These are phyloP conservation scores for Ochlodes sylvanus DNA, from an alignment of 2,888 invertebrate species.

Conservation along the genomic window DNA sequence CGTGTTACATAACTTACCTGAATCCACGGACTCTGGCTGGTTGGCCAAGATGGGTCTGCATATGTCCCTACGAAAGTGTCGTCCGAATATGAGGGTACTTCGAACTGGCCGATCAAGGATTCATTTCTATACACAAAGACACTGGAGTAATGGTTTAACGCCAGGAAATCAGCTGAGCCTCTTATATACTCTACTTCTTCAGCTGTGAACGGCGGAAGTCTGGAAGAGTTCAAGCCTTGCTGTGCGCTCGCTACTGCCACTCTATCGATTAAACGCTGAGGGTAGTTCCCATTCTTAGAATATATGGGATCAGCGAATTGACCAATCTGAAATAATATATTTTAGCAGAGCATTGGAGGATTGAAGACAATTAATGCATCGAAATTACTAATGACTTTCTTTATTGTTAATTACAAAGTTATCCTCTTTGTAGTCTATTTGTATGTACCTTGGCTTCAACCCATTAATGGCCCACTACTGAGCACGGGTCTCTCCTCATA, in stretches of 20 bases:
- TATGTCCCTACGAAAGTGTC: constrained; percentile 44
- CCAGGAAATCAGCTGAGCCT: constrained; percentile 49
- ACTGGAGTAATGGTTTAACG: constrained; percentile 47
- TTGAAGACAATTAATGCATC: too few species aligned
- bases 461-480: too few species aligned
- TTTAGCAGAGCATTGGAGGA: too few species aligned
- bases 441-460: too few species aligned
- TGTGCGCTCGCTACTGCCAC: constrained; percentile 45
- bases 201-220: constrained; percentile 45
- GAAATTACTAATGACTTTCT: too few species aligned
- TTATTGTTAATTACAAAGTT: too few species aligned
- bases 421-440: too few species aligned
- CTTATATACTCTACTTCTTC: constrained; percentile 45
- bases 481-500: too few species aligned
- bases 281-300: constrained; percentile 46
- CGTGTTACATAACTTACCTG: constrained; percentile 39
- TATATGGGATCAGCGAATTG: constrained; percentile 48
- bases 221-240: constrained; percentile 46
- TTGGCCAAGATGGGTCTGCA: constrained; percentile 45
- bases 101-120: constrained; percentile 42
- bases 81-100: constrained; percentile 44
- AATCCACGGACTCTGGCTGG: constrained; percentile 41
- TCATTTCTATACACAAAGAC: constrained; percentile 46
- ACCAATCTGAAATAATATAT: constrained; percentile 44
- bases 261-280: constrained; percentile 43